Percentiles rank a stretch among this genome's conserved stretches.
Conservation (phyloP, 2,888 invertebrate genomes). For the Smittia sp. region DNA sequence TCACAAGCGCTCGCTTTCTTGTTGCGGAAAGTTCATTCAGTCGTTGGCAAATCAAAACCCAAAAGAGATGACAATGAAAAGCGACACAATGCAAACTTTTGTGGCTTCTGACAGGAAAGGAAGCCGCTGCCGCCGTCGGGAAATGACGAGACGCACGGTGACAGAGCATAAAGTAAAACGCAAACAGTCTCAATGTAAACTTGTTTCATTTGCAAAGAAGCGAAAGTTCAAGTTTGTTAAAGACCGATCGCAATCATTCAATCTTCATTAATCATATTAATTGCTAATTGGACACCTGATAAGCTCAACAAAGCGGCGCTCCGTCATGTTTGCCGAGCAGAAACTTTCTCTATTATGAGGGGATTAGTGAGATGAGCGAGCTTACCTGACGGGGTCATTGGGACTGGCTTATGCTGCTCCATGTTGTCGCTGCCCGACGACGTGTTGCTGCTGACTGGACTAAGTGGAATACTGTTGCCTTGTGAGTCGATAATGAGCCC, state of each 20-base stretch:
- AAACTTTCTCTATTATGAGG: background rate
- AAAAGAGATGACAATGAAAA: no score
- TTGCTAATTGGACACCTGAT: background rate
- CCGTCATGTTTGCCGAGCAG: background rate
- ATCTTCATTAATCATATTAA: conserved; percentile 1
- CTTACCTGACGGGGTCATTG: conserved; percentile 41
- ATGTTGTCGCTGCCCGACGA: conserved; percentile 34
- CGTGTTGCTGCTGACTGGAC: conserved; percentile 44
- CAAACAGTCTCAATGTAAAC: background rate
- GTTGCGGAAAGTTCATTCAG: no score
- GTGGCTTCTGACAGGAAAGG: background rate
- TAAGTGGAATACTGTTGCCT: conserved; percentile 48
- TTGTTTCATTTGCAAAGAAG: background rate
- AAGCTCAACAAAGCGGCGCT: background rate
- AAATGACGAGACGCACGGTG: background rate
- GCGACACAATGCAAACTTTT: no score
- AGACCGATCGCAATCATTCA: background rate
- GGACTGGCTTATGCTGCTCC: conserved; percentile 34
- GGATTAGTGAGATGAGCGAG: background rate
- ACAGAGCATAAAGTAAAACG: background rate
- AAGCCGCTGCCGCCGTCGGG: no score
- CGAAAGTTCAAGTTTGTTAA: background rate
- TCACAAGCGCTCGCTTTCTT: no score
- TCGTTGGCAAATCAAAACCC: no score
- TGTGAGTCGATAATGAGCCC: conserved; percentile 47